Conservation (phyloP, 2,113 vertebrate species). For the Puma concolor region DNA sequence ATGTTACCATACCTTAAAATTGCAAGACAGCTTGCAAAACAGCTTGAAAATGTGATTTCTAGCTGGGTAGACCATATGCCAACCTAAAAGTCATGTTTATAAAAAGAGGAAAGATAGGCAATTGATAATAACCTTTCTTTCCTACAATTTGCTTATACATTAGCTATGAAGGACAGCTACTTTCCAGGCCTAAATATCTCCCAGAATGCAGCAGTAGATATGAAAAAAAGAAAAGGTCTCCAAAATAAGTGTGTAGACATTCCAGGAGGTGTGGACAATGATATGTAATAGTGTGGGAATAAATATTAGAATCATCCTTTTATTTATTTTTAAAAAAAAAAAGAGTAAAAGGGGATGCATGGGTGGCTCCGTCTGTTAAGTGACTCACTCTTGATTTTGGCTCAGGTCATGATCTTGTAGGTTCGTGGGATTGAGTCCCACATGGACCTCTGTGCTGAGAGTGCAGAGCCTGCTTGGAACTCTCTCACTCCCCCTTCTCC, state of each 20-base stretch:
- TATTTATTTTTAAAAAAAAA: not conserved
- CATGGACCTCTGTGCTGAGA: too few species aligned
- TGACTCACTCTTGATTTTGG: too few species aligned
- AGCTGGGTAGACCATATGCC: not conserved
- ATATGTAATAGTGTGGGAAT: not conserved
- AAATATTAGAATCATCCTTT: not conserved
- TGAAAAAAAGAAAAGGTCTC: not conserved
- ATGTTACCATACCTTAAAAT: not conserved
- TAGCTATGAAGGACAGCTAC: not conserved
- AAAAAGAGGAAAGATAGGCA: not conserved
- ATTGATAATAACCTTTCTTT: not conserved
- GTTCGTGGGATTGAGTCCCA: too few species aligned
- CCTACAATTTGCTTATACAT: not conserved
- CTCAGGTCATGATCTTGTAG: too few species aligned
- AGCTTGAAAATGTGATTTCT: not conserved
- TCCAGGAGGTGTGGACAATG: not conserved
- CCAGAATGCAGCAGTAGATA: not conserved
- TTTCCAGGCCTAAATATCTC: not conserved
- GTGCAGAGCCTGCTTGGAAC: too few species aligned
- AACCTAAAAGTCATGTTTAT: not conserved
- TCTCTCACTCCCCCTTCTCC: too few species aligned
- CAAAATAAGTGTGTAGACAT: not conserved
- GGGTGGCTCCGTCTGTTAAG: too few species aligned
- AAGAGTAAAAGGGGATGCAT: not conserved
- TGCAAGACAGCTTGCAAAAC: not conserved